phyloP scores from a whole-genome alignment of 2,888 invertebrate species.

The Hoplodrina blanda region DNA sequence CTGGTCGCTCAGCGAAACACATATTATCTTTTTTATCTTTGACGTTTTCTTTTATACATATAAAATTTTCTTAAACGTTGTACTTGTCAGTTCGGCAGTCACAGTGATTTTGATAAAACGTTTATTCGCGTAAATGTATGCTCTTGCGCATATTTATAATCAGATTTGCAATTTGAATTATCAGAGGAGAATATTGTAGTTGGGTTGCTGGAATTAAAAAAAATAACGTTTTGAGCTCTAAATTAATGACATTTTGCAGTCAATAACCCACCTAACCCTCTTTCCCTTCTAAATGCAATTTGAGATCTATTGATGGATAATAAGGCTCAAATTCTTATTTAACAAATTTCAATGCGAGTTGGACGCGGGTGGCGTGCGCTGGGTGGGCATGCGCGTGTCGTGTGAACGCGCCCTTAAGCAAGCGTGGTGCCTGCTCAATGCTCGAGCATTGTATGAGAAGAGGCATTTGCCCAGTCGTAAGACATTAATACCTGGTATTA shows the following conservation, averaged over 20 bases:
- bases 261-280: neutral
- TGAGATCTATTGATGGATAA: no score
- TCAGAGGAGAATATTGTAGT: neutral
- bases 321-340: no score
- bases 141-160: slow-evolving; percentile 4
- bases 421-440: no score
- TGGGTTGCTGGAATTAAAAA: neutral
- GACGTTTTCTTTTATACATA: slow-evolving; percentile 12
- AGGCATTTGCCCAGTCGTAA: no score
- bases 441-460: no score
- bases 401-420: no score
- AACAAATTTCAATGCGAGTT: no score
- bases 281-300: neutral
- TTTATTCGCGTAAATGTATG: slow-evolving; percentile 11
- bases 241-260: neutral
- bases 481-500: no score
- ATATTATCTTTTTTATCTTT: neutral
- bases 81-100: slow-evolving; percentile 32
- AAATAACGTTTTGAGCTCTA: neutral
- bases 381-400: no score
- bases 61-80: slow-evolving; percentile 34
- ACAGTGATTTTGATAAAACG: slow-evolving; percentile 31
- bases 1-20: slow-evolving; percentile 5
- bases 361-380: no score
- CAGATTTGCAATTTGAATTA: neutral